Base-by-base conservation (phyloP, 92 coral and sea anemone genomes). In the Hydrozoanthus gracilis region DNA sequence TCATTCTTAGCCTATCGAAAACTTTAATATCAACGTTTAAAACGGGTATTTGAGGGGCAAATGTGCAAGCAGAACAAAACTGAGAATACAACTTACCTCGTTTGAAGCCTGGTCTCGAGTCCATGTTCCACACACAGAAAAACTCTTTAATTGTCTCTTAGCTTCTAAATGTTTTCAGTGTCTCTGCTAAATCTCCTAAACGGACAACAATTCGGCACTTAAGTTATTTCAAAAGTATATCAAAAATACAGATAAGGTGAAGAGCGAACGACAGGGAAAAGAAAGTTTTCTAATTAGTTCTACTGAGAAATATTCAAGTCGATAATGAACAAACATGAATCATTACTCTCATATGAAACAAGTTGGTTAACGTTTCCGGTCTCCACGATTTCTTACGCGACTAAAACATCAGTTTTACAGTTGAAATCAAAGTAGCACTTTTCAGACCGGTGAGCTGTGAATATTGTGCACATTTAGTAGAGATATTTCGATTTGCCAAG, bases 81-180 rank as follows among this genome's bases (percentile, higher is more conserved):
- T 12, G 12, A 1, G 12, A 54, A 20, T 20, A 17, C 6, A 8
- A 14, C 80, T 20, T 55, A 77, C 83, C 83, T 77, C 52, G 48
- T 56, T 77, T 77, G 83, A 77, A 56, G 11, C 83, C 70, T 55
- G 83, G 83, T 56, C 83, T 35, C 14, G 83, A 44, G n/a, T 77
- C 69, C 83, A 77, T 77, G 51, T 4, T 77, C 10, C 45, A 13
- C 71, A 39, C 71, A 8, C 9, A 20, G 39, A 66, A 66, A 20
- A 12, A 3, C 18, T 15, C 17, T 66, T 16, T 66, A 66, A 66
- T 2, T 66, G 35, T 66, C 5, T 66, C 71, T n/a, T 27, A 27
- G 39, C 39, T 27, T 27, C 39, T 27, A 27, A 27, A 27, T 27
- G 39, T 3, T 66, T 66, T 12, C 17, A 66, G 15, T 12, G 27